Evolutionary conservation across 64 coral and sea anemone species (phyloP), one percentile per base, ranked within the genome.

Genomic region (Actinia equina): DNA sequence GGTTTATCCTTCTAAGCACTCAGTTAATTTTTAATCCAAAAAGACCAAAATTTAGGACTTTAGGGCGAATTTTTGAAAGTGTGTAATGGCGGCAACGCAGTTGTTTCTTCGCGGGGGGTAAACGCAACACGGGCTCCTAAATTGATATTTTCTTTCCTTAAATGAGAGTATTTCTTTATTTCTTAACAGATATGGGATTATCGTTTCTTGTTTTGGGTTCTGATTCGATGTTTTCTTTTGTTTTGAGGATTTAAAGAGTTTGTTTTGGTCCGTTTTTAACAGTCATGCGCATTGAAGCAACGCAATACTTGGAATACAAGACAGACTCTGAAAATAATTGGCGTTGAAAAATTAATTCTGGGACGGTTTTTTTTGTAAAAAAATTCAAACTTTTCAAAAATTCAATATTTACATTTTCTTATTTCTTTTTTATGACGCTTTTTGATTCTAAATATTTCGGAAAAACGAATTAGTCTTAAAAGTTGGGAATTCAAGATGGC

Each of bases 401-500:
- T 9, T n/a, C 5, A 65, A 65, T n/a, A 23, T 65, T 65, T 49
- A 49, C 20, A 7, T 65, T n/a, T 22, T 65, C 15, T 7, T 65
- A n/a, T 3, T 65, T n/a, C n/a, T 65, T 65, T 20, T 10, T n/a
- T 23, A 65, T 23, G 62, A 23, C 10, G 19, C n/a, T 20, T 5
- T 65, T 23, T 23, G 6, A 65, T n/a, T 65, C 16, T 23, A 65
- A 65, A 25, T 65, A 87, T 82, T 82, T 58, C 26, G 19, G 52
- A 60, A 81, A 87, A 87, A 62, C 53, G 4, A 27, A 13, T 43
- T 70, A 63, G 59, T 69, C 27, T 22, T 18, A 6, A 22, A 12
- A 46, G 25, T 22, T 43, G 15, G 26, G 82, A 82, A 92, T 92
- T 60, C 86, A 92, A 92, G 62, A 92, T 92, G 91, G 91, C 79